Evolutionary conservation across 2,888 invertebrate species (phyloP), one percentile per base, ranked within the genome.

Genomic region (Drosophila formosana): DNA sequence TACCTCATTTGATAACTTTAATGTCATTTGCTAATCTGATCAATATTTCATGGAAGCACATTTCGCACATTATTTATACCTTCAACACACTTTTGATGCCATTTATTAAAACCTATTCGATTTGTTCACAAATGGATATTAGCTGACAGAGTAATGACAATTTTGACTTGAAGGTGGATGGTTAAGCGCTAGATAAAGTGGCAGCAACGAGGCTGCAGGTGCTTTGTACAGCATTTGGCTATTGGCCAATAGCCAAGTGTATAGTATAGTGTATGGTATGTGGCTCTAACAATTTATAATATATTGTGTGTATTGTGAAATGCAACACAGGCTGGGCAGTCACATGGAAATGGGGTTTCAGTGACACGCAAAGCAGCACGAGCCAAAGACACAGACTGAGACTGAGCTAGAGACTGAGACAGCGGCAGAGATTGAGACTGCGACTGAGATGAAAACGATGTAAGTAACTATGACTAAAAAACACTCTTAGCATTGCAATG

Each of bases 361-460:
- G 63, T 68, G 81, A 87, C 89, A 83, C 81, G 83, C 83, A 83
- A 79, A 39, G 39, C 62, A 62, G 69, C 75, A 65, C 65, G 47
- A 66, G 49, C n/a, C 45, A 50, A 45, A 56, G 56, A 34, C 26
- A 4, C 11, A 63, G 34, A 39, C 32, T 39, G 28, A 52, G 25
- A 51, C 49, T 13, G n/a, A 45, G n/a, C 37, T 18, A 13, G 13
- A 58, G 34, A 34, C 51, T 8, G 13, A 30, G 47, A 28, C 8
- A 18, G 23, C 43, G 37, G 30, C 51, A 37, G 32, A 46, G 49
- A 49, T 25, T 25, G 8, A 11, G 43, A 25, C 43, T 32, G 4
- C 6, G 52, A 45, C 32, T 45, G 32, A 56, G 56, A 34, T 32
- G 26, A 25, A 37, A 34, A 55, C 37, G 34, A 37, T 37, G 57